A percentile compares a stretch with the other conserved stretches of the same genome.
Evolutionary conservation across 2,888 invertebrate genomes (phyloP).

Genomic region (Pediacus dermestoides): DNA sequence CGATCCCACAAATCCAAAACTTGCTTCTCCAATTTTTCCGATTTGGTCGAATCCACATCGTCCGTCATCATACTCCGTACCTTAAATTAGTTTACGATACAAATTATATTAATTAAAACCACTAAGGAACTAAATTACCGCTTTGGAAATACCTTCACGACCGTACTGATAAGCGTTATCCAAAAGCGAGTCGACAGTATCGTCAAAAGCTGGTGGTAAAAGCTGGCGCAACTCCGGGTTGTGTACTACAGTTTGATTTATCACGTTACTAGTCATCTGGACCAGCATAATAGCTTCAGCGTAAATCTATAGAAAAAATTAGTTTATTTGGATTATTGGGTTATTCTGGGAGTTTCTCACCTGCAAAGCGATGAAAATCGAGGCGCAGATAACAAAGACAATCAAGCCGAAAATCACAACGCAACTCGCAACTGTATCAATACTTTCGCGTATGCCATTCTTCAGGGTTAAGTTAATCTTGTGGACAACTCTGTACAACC

Average conservation of each 20-base stretch:
- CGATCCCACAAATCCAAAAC: constrained; percentile 91
- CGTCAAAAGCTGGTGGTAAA: constrained; percentile 80
- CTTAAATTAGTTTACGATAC: constrained; percentile 51
- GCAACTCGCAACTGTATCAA: constrained; percentile 83
- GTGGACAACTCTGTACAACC: constrained; percentile 67
- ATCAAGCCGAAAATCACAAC: constrained; percentile 84
- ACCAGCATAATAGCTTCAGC: constrained; percentile 91
- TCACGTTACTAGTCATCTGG: constrained; percentile 80
- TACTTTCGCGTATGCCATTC: constrained; percentile 65
- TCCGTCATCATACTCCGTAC: constrained; percentile 74
- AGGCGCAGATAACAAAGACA: constrained; percentile 71
- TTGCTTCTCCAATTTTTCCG: constrained; percentile 80
- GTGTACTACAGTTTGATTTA: constrained; percentile 84
- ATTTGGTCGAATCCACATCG: constrained; percentile 76
- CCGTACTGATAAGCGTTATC: constrained; percentile 94
- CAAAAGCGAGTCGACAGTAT: constrained; percentile 83
- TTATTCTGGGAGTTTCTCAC: constrained; percentile 52
- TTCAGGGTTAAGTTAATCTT: constrained; percentile 62
- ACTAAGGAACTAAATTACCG: constrained; percentile 53
- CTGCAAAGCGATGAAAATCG: constrained; percentile 80
- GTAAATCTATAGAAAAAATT: constrained; percentile 66
- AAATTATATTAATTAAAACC: constrained; percentile 8
- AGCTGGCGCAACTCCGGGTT: constrained; percentile 82
- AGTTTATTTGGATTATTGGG: not conserved
- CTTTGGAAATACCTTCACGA: constrained; percentile 82